Conservation (phyloP, 2,113 vertebrate genomes). For the Alligator mississippiensis region DNA sequence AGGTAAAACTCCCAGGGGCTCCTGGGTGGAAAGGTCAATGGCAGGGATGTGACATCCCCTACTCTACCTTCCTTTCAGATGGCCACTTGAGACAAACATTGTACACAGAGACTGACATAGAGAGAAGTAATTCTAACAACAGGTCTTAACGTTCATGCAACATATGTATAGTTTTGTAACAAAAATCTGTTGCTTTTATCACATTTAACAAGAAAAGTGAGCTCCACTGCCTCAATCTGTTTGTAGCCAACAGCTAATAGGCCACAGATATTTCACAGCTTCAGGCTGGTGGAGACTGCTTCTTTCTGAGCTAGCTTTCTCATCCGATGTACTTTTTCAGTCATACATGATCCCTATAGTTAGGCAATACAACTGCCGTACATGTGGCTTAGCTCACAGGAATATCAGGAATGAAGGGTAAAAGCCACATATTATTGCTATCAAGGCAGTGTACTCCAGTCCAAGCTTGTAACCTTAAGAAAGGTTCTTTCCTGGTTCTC, state of each 20-base stretch:
- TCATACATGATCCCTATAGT: neutral
- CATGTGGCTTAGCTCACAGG: neutral
- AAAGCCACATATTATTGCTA: neutral
- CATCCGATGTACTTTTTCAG: neutral
- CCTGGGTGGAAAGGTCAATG: neutral
- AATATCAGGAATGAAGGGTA: neutral
- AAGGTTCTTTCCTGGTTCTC: neutral
- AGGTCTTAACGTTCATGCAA: neutral
- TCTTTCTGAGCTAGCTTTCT: neutral
- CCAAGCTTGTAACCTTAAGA: neutral
- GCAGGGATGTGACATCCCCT: neutral
- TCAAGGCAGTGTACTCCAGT: neutral
- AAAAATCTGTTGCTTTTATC: neutral
- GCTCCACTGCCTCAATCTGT: neutral
- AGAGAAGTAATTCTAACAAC: neutral
- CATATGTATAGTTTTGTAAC: accelerated
- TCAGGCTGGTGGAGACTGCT: neutral
- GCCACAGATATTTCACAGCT: neutral
- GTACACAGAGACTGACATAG: neutral
- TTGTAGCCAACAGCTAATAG: neutral
- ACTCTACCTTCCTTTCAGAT: neutral
- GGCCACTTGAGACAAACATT: neutral
- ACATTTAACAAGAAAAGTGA: neutral
- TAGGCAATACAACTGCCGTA: neutral
- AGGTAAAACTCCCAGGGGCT: neutral